A percentile compares a stretch with the other conserved stretches of the same genome.
phyloP scores from a whole-genome alignment of 2,113 vertebrate species.

The Phaethon lepturus region DNA sequence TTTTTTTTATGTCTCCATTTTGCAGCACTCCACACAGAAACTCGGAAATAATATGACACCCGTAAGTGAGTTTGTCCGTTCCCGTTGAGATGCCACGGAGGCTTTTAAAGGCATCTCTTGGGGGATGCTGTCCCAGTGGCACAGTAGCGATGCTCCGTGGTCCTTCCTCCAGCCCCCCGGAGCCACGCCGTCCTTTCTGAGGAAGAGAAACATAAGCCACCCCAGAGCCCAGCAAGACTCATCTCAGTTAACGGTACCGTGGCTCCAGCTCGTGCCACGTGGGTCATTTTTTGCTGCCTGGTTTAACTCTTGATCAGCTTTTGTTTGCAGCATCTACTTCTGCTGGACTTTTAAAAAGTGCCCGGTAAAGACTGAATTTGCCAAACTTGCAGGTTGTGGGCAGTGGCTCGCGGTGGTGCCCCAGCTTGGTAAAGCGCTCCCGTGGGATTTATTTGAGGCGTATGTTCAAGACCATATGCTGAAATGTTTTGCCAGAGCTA shows the following conservation, averaged over 20 bases:
- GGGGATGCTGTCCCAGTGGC: not conserved
- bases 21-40: not conserved
- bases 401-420: not conserved
- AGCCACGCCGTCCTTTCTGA: not conserved
- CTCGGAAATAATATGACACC: not conserved
- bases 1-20: not conserved
- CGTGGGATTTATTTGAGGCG: not conserved
- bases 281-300: not conserved
- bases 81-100: accelerated
- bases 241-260: accelerated
- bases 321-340: not conserved
- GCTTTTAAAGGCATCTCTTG: not conserved
- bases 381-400: not conserved
- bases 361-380: not conserved
- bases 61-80: not conserved
- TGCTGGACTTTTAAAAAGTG: not conserved
- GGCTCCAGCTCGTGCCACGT: not conserved
- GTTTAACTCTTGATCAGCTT: not conserved
- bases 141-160: accelerated
- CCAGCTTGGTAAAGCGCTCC: not conserved
- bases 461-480: not conserved
- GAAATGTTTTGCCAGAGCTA: not conserved
- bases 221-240: not conserved
- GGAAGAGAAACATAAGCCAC: not conserved
- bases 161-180: not conserved